Percentiles rank a stretch among this genome's conserved stretches.
Conservation (phyloP, 2,113 vertebrate genomes). For the Benitochromis conjunctus region DNA sequence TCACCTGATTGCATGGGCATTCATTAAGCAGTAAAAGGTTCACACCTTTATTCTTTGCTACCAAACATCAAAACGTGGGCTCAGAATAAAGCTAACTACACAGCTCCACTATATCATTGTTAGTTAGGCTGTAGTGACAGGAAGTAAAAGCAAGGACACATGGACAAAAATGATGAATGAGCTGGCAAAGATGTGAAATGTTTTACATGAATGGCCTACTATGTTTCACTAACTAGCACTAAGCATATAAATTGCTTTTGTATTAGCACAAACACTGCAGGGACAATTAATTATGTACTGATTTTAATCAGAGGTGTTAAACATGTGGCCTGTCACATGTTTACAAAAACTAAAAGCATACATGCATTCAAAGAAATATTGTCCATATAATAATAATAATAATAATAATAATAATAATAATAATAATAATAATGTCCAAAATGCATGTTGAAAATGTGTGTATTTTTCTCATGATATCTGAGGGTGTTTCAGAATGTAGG, state of each 20-base stretch:
- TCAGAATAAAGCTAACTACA: background rate
- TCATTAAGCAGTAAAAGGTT: background rate
- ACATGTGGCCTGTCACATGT: background rate
- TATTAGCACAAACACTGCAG: background rate
- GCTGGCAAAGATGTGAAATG: background rate
- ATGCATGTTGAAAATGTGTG: background rate
- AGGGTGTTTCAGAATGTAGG: background rate
- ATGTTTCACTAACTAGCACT: background rate
- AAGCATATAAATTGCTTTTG: background rate
- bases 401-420: too few relatives aligned
- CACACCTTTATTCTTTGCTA: background rate
- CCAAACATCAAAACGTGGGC: background rate
- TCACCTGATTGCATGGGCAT: background rate
- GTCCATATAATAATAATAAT: too few relatives aligned
- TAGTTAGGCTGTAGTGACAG: background rate
- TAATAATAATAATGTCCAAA: too few relatives aligned
- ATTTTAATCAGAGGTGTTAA: background rate
- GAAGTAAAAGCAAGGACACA: background rate
- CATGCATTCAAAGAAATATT: background rate
- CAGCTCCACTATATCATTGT: background rate
- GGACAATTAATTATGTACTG: background rate
- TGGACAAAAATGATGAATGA: background rate
- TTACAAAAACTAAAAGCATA: too few relatives aligned
- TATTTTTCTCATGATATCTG: background rate
- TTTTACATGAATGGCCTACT: background rate